Evolutionary conservation across 2,113 vertebrate species (phyloP), one percentile per base, ranked within the genome.

Genomic region (Leptodactylus fuscus): DNA sequence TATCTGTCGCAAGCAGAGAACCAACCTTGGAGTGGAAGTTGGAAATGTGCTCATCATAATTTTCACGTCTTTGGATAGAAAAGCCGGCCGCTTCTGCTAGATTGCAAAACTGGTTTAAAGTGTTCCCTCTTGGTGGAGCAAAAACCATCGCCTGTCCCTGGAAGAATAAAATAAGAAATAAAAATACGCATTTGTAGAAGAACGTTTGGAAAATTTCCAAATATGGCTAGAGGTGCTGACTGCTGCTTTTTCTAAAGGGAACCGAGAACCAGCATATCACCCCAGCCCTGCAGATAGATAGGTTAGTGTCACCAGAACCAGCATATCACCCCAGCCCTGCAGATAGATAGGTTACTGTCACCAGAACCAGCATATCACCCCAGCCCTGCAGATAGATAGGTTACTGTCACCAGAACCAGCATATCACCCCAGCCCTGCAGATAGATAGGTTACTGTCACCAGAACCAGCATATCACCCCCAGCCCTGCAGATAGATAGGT

Each of bases 31-130:
- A 93, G 92, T 99, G 97, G 91, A 97, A 94, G 92, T 97, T 94
- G 94, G 95, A 99, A 93, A 99, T 95, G 91, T 96, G 94, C 89
- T 96, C 93, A 87, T 99, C 97, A 83, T 99, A 99, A 96, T 97
- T 96, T 93, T 97, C 96, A 92, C 95, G 96, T 91, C 95, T 96
- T 92, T 95, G 94, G 91, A 98, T 87, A 81, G 89, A 94, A 91
- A 99, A 96, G 90, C 96, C 96, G 29, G 94, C 94, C 91, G 94
- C 94, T 93, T 96, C 95, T 87, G 97, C 97, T 94, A 99, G 94
- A 86, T 92, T 93, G 93, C 95, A 97, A 90, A 99, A 99, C 92
- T 96, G 95, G 88, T 91, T 93, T 91, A 99, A 93, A 88, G 98
- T 99, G 87, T 95, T 94, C 89, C 97, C 97, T 91, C 98, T 94